Base-by-base conservation (phyloP, 1,140 invertebrate genomes). In the Alviniconcha marisindica region DNA sequence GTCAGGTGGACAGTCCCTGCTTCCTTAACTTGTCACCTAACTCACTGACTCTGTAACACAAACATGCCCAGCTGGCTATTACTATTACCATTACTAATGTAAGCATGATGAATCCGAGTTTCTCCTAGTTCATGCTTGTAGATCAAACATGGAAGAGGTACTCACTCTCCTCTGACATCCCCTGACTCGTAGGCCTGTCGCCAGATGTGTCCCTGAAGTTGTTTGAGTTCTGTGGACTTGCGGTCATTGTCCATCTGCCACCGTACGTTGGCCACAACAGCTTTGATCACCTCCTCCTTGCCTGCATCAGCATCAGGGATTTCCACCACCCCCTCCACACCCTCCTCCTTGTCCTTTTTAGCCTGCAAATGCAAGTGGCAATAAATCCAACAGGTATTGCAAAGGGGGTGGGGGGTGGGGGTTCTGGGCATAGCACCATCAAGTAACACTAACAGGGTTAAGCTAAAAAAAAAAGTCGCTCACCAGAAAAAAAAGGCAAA, bases 181-280 rank as follows among this genome's bases (percentile, higher is more conserved):
- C 96, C 96, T 74, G 94, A 94, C 81, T 96, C 94, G 91, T 98
- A 98, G 14, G 96, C 98, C 86, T 96, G 94, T 88, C 95, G 95
- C 96, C 97, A 98, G 85, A 99, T 96, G 60, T 97, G 94, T 3
- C 97, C 97, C 91, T 99, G 97, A 4, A 99, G 93, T 60, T 95
- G 95, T 93, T 99, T 98, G 42, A 99, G 94, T 33, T 96, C 95
- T 28, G 95, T 95, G 40, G 95, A 95, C 92, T 98, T 97, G 77
- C 96, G 95, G 93, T 98, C 96, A 31, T 94, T 93, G 66, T 96
- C 95, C 94, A 98, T 98, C 92, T 96, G 96, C 95, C 95, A 96
- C 84, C 95, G 94, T 21, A 97, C 93, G 93, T 96, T 96, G 81
- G 85, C 86, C 24, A 92, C 82, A 18, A 92, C 88, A 40, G 89